Percentiles rank a stretch among this genome's conserved stretches.
Conservation (phyloP, 2,888 invertebrate species). For the Pandemis heparana region DNA sequence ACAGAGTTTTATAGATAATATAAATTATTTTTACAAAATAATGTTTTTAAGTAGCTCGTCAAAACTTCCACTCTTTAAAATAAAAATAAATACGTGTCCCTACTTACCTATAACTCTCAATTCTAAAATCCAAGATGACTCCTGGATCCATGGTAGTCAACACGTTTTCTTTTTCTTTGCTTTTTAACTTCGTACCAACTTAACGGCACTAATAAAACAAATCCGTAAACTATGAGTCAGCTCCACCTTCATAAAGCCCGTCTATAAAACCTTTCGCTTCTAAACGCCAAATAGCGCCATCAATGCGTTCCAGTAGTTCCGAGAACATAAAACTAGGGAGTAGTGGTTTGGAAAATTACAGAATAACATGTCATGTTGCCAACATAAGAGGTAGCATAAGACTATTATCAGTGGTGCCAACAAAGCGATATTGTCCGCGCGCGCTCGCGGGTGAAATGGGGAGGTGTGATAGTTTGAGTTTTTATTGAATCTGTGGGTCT, state of each 20-base stretch:
- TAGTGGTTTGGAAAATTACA: constrained; percentile 77
- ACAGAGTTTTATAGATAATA: background rate
- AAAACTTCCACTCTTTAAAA: no score
- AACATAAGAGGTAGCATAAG: constrained; percentile 37
- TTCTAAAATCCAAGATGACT: background rate
- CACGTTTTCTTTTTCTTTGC: background rate
- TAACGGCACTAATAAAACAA: constrained; percentile 6
- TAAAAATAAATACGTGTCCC: no score
- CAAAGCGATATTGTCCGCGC: constrained; percentile 62
- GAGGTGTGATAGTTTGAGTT: constrained; percentile 36
- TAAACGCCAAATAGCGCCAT: constrained; percentile 15
- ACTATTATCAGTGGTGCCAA: constrained; percentile 47
- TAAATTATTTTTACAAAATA: background rate
- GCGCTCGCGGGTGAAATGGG: constrained; percentile 55
- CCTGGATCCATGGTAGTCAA: background rate
- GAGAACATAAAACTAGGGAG: constrained; percentile 41
- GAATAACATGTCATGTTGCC: constrained; percentile 59
- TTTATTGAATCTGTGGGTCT: constrained; percentile 42
- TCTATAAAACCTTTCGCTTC: constrained; percentile 17
- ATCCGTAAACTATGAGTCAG: background rate
- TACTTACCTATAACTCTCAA: no score
- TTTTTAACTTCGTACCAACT: background rate
- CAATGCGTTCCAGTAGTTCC: constrained; percentile 35
- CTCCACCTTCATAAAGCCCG: constrained; percentile 1
- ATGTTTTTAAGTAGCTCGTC: no score